Evolutionary conservation across 2,888 invertebrate genomes (phyloP).

Genomic region (Petrolisthes cinctipes): DNA sequence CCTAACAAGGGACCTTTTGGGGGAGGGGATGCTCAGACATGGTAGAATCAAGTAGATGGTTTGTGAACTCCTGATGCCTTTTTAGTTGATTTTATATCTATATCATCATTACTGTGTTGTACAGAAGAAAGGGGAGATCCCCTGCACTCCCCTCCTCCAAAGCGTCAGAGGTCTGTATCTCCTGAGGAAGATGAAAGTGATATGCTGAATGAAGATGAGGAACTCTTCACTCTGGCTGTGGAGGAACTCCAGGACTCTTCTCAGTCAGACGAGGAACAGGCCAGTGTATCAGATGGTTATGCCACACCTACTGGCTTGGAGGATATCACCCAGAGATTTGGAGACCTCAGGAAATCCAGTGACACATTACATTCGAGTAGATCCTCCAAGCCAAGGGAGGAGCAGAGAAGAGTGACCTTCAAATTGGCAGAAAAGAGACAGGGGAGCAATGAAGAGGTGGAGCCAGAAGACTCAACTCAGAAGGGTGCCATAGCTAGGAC

Average conservation of each 20-base stretch:
- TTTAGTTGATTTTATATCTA: too few relatives aligned
- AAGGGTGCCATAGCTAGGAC: conserved; percentile 26
- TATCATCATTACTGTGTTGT: background rate
- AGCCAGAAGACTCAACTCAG: background rate
- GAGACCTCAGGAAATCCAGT: background rate
- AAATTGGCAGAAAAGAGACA: conserved; percentile 11
- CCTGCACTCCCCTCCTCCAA: conserved; percentile 19
- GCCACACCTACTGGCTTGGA: background rate
- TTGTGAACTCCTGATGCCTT: too few relatives aligned
- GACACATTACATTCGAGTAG: background rate
- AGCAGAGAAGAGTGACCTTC: conserved; percentile 7
- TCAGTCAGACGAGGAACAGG: background rate
- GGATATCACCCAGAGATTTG: background rate
- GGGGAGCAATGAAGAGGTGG: background rate
- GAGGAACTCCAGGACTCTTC: background rate
- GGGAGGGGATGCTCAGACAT: too few relatives aligned
- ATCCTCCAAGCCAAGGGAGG: background rate
- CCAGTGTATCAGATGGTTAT: background rate
- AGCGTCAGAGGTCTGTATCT: conserved; percentile 36
- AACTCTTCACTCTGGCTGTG: background rate
- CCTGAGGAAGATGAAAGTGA: background rate
- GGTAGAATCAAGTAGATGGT: too few relatives aligned
- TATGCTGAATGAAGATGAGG: background rate
- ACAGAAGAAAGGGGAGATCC: conserved; percentile 12
- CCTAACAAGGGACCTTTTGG: too few relatives aligned